phyloP scores from a whole-genome alignment of 2,113 vertebrate genomes.

The Mohoua ochrocephala region DNA sequence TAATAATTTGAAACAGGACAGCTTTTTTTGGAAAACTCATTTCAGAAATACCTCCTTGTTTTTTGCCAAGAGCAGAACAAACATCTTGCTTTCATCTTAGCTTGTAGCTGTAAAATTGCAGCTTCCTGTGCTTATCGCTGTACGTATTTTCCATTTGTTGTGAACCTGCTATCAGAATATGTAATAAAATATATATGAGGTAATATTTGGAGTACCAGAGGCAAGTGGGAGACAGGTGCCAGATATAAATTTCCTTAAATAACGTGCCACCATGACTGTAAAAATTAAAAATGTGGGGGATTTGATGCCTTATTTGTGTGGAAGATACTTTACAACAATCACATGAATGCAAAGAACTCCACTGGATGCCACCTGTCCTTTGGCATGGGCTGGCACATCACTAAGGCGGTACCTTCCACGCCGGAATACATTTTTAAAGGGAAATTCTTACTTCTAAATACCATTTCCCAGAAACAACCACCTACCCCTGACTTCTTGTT shows the following conservation, averaged over 20 bases:
- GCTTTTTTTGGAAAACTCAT: neutral
- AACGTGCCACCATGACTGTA: neutral
- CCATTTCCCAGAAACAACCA: neutral
- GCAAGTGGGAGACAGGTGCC: neutral
- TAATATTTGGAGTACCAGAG: neutral
- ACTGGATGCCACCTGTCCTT: neutral
- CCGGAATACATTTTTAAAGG: neutral
- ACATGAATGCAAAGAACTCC: accelerated
- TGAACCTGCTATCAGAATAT: neutral
- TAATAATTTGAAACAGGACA: neutral
- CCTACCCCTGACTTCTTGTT: accelerated
- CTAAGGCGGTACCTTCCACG: neutral
- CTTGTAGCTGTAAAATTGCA: neutral
- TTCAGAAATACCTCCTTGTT: neutral
- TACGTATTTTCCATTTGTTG: neutral
- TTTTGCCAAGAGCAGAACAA: neutral
- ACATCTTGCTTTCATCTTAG: neutral
- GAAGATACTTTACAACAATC: neutral
- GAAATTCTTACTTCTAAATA: neutral
- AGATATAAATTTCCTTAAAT: neutral
- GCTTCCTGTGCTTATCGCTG: neutral
- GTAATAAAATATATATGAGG: neutral
- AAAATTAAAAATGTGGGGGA: neutral
- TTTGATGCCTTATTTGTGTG: neutral
- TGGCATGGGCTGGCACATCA: accelerated